Base-by-base conservation (phyloP, 2,888 invertebrate species). In the Teleogryllus oceanicus region DNA sequence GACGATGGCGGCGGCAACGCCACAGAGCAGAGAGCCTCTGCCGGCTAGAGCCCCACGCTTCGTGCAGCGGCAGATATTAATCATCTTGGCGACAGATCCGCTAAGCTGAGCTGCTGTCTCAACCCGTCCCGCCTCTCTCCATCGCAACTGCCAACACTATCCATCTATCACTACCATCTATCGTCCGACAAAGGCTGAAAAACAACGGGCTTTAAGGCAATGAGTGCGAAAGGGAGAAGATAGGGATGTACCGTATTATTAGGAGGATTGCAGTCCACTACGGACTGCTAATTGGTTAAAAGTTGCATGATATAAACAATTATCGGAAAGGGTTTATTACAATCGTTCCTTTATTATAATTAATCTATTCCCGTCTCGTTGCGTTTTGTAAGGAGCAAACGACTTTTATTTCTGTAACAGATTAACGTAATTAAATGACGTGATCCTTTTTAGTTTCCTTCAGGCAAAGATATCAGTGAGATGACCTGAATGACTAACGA, bases 31-130 rank as follows among this genome's bases (percentile, higher is more conserved):
- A 18, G 13, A 50, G 3, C n/a, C 75, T 49, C 78, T n/a, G 49
- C 37, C 24, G 12, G 20, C 37, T 49, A 13, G 24, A 18, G 12
- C 16, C 49, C 76, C 79, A 50, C 78, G 12, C 78, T 13, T 12
- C 75, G 49, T 50, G 51, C 75, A 50, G 51, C 79, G 78, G 76
- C 62, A 49, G 80, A 76, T 80, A 80, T 80, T 80, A 80, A 80
- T 80, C 80, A 80, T 75, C 49, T 51, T 37, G 78, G 62, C 37
- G 78, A 78, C 62, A 62, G 78, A 12, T 12, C 21, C 51, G 78
- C 50, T 49, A 78, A 51, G 62, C 62, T 13, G n/a, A 50, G 74
- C 74, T 62, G 62, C 78, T 20, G 77, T 49, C 16, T 37, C 50
- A 20, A 37, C 37, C 37, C n/a, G n/a, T 49, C 77, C 50, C 12